Base-by-base conservation (phyloP, 2,888 invertebrate genomes). In the Acleris laterana region DNA sequence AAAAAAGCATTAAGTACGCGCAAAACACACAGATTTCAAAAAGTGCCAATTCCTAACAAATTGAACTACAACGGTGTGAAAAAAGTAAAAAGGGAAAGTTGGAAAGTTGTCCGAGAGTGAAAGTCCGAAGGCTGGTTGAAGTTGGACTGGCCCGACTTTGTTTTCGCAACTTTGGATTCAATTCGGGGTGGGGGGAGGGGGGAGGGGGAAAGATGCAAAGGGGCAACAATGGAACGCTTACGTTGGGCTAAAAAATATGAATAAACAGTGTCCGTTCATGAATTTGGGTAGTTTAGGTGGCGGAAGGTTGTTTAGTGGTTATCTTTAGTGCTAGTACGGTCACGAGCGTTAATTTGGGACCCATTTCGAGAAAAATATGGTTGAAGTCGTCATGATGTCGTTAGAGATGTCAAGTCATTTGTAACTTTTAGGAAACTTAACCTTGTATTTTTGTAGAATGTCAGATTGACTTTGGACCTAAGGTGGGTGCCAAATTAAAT, bases 121-220 rank as follows among this genome's bases (percentile, higher is more conserved):
- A 83, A 92, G 88, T 85, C 75, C 71, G 68, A 74, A 80, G 79
- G 38, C 38, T 83, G 77, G 84, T 78, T 80, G 87, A 91, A 90
- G 87, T 92, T 90, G 81, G 74, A 55, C 20, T 77, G 73, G 73
- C 73, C 76, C 69, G 84, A 89, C 87, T 88, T 90, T 91, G 91
- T 91, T 91, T 84, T 83, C 85, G 77, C 78, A 89, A 91, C 85
- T 90, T 89, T 81, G 80, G 79, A 87, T 88, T 86, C 88, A 85
- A 89, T 90, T 87, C 83, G 82, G 79, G 71, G 83, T 84, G 78
- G 73, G 0, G 13, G 78, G 75, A 46, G 62, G 72, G 68, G 50
- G 46, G 51, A 71, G 71, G 52, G 32, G 56, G 62, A 11, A 17
- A 28, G 72, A 75, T 74, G 73, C 52, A 17, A 5, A 32, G 13